These are phyloP conservation scores for Labeo rohita DNA, from an alignment of 2,113 vertebrate genomes.

Conservation along the genomic window DNA sequence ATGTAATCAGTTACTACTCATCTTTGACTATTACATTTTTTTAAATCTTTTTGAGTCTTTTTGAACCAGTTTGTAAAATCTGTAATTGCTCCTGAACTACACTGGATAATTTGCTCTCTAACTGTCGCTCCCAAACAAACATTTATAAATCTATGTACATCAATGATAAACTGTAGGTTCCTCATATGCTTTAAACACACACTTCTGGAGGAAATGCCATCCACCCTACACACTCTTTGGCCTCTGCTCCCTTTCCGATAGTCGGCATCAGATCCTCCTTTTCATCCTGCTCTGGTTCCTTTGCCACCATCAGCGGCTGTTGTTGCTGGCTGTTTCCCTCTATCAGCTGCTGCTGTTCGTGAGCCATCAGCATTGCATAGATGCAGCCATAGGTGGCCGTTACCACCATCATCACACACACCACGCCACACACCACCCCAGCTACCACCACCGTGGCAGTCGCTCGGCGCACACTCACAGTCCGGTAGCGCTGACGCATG, in stretches of 20 bases:
- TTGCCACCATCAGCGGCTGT: conserved; percentile 83
- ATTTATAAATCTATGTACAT: neutral
- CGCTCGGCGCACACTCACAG: conserved; percentile 87
- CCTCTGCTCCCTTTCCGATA: conserved; percentile 50
- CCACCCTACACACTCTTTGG: conserved; percentile 24
- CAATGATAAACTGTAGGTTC: neutral
- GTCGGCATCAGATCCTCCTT: conserved; percentile 49
- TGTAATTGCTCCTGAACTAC: neutral
- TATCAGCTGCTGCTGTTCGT: conserved; percentile 83
- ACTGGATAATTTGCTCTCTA: neutral
- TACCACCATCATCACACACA: conserved; percentile 97
- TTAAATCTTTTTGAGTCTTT: neutral
- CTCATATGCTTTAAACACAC: conserved; percentile 35
- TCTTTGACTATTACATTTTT: neutral
- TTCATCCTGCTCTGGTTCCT: conserved; percentile 65
- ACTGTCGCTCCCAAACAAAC: neutral
- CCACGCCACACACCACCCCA: conserved; percentile 88
- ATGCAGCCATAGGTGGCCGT: conserved; percentile 92
- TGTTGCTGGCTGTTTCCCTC: conserved; percentile 77
- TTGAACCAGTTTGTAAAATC: neutral
- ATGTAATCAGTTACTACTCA: too few relatives aligned
- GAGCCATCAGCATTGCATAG: conserved; percentile 92
- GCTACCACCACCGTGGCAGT: conserved; percentile 91
- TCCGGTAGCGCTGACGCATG: conserved; percentile 83
- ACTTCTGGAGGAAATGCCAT: conserved; percentile 51